Evolutionary conservation across 2,113 vertebrate genomes (phyloP).

Genomic region (Microtus richardsoni): DNA sequence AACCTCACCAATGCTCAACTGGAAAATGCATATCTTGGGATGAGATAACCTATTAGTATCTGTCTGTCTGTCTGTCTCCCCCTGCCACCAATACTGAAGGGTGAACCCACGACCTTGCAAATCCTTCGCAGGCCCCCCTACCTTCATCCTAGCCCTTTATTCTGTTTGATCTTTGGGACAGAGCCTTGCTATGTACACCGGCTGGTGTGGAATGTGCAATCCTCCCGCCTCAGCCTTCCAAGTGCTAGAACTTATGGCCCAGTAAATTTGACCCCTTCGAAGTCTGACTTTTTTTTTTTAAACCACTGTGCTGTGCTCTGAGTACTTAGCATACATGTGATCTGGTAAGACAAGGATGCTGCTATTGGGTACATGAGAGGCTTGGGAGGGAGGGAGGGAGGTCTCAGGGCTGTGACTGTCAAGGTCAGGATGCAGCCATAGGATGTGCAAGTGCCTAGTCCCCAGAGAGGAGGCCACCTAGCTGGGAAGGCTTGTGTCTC

Average conservation of each 20-base stretch:
- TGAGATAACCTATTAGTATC: neutral
- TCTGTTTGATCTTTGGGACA: neutral
- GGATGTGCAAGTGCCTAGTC: fast-evolving
- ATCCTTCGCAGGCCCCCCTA: neutral
- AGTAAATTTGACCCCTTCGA: neutral
- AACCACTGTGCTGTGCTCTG: neutral
- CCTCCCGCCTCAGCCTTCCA: neutral
- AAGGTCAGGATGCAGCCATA: neutral
- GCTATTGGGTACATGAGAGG: fast-evolving
- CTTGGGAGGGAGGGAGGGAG: no score
- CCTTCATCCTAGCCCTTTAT: no score
- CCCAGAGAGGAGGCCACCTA: neutral
- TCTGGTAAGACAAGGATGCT: neutral
- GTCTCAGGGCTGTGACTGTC: neutral
- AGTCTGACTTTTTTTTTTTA: neutral
- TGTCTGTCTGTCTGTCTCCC: neutral
- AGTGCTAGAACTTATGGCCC: neutral
- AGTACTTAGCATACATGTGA: neutral
- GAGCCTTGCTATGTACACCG: neutral
- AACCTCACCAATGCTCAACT: neutral
- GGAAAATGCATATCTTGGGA: neutral
- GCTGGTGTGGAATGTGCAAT: neutral
- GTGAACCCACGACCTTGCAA: neutral
- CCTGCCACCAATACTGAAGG: neutral
- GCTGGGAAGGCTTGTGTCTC: fast-evolving